Percentiles rank a stretch among this genome's conserved stretches.
phyloP scores from a whole-genome alignment of 2,888 invertebrate genomes.

The Agrotis exclamationis region DNA sequence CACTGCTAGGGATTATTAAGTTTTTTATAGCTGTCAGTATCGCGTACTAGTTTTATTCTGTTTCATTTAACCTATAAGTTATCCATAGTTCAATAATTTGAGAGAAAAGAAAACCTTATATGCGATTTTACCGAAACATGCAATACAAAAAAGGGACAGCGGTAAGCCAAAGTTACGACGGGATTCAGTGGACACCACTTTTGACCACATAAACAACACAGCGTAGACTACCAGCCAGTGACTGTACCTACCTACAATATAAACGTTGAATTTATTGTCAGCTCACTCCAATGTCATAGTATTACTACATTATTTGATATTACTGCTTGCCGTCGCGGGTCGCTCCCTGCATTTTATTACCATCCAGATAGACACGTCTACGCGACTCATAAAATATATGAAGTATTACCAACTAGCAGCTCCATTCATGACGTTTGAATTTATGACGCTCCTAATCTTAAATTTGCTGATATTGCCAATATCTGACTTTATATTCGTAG shows the following conservation, averaged over 20 bases:
- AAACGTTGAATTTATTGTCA: constrained; percentile 67
- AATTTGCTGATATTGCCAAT: constrained; percentile 67
- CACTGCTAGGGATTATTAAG: no score
- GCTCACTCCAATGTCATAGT: constrained; percentile 60
- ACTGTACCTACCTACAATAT: constrained; percentile 60
- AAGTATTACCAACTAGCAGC: constrained; percentile 66
- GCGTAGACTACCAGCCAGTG: constrained; percentile 28
- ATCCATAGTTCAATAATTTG: background rate
- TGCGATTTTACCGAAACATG: constrained; percentile 11
- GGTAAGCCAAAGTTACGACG: constrained; percentile 34
- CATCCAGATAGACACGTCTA: constrained; percentile 71
- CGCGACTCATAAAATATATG: constrained; percentile 70
- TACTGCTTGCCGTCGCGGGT: constrained; percentile 66
- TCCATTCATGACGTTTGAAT: constrained; percentile 66
- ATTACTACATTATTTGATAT: constrained; percentile 70
- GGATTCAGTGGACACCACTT: constrained; percentile 29
- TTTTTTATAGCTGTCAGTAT: no score
- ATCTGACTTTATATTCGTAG: constrained; percentile 56
- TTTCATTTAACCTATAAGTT: no score
- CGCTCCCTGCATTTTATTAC: constrained; percentile 74
- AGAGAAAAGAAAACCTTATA: constrained; percentile 1
- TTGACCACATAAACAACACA: constrained; percentile 52
- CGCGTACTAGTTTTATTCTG: no score
- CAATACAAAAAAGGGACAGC: constrained; percentile 14
- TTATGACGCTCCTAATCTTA: constrained; percentile 65